Percentiles rank a stretch among this genome's conserved stretches.
These are phyloP conservation scores for Mirounga angustirostris DNA, from an alignment of 2,113 vertebrate species.

Conservation along the genomic window DNA sequence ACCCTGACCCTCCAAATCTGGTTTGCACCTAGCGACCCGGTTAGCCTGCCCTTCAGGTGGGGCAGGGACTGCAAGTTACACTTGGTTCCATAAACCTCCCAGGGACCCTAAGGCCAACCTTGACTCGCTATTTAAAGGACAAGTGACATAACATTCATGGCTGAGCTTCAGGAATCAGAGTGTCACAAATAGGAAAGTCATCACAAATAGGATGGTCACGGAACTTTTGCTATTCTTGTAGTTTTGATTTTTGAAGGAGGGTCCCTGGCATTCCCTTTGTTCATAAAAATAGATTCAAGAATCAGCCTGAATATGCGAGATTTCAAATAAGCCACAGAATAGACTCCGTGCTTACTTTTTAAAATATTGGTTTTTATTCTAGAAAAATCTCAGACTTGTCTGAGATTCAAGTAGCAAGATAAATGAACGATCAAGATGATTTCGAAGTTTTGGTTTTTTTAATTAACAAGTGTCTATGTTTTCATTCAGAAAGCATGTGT, in stretches of 20 bases:
- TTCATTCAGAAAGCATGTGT: slow-evolving; percentile 23
- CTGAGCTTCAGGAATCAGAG: not conserved
- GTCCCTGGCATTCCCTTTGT: not conserved
- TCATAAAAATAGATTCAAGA: slow-evolving; percentile 51
- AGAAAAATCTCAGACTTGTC: slow-evolving; percentile 45
- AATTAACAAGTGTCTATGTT: slow-evolving; percentile 24
- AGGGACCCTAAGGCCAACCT: not conserved
- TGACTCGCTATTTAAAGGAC: not conserved
- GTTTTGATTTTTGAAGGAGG: slow-evolving; percentile 10
- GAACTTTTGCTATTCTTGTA: slow-evolving; percentile 10
- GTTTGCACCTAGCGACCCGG: not conserved
- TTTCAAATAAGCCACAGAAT: slow-evolving; percentile 55
- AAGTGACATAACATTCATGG: not conserved
- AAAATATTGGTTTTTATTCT: slow-evolving; percentile 47
- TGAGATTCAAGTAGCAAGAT: slow-evolving; percentile 37
- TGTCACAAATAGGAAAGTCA: not conserved
- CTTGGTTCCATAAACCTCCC: not conserved
- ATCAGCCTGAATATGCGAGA: not conserved
- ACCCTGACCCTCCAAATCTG: not conserved
- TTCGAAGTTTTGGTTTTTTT: slow-evolving; percentile 49
- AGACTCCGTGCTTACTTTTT: slow-evolving; percentile 48
- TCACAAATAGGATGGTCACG: not conserved
- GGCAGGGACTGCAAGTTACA: not conserved
- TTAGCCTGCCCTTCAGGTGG: not conserved
- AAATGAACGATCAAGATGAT: slow-evolving; percentile 1